Conservation (phyloP, 2,797 vertebrate genomes). For the Peromyscus melanophrys region DNA sequence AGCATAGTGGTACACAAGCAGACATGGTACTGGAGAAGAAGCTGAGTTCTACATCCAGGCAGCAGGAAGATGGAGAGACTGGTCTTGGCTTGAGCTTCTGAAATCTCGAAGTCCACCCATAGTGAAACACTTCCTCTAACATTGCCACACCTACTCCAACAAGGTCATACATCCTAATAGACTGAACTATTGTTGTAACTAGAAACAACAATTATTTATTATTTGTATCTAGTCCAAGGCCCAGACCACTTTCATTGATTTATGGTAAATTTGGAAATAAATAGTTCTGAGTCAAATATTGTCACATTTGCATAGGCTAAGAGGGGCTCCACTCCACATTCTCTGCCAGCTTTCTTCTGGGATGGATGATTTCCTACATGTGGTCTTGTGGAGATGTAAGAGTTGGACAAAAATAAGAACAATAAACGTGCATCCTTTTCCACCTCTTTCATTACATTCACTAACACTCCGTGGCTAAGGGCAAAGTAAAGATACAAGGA, state of each 20-base stretch:
- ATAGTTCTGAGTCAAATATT: not conserved
- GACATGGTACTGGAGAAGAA: not conserved
- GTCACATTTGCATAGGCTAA: not conserved
- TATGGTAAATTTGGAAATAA: not conserved
- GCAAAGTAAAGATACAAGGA: not conserved
- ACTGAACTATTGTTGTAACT: not conserved
- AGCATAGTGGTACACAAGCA: no score
- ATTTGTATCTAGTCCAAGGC: constrained; percentile 16
- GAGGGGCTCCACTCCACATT: not conserved
- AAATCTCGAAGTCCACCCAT: not conserved
- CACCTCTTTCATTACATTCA: not conserved
- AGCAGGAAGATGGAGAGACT: not conserved
- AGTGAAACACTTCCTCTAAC: not conserved
- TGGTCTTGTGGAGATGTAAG: not conserved
- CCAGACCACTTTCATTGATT: not conserved
- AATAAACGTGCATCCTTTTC: not conserved
- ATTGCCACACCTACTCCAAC: not conserved
- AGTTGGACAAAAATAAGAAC: not conserved
- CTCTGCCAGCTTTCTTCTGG: not conserved
- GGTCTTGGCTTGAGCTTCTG: not conserved
- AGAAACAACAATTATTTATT: constrained; percentile 43
- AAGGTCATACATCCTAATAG: not conserved
- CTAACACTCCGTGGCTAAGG: not conserved
- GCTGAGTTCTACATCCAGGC: not conserved
- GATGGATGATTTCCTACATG: not conserved